Conservation (phyloP, 2,797 vertebrate genomes). For the Periophthalmus magnuspinnatus region DNA sequence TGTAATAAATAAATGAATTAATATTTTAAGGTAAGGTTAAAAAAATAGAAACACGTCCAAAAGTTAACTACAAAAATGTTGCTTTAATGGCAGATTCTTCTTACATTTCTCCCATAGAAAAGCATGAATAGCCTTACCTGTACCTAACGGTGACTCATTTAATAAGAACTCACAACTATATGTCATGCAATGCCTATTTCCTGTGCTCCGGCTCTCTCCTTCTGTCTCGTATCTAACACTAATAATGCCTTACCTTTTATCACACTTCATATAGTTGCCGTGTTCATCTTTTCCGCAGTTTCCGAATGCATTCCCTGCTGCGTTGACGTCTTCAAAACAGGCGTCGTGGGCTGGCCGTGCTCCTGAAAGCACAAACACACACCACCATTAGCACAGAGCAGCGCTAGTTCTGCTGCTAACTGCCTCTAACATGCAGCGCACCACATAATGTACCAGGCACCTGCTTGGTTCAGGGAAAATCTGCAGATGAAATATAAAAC, state of each 20-base stretch:
- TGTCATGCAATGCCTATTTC: not conserved
- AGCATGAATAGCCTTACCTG: not conserved
- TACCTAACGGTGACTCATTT: not conserved
- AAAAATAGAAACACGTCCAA: too few relatives aligned
- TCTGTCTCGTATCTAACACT: not conserved
- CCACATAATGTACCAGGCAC: slow-evolving; percentile 2
- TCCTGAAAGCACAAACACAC: slow-evolving; percentile 68
- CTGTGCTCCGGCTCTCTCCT: too few relatives aligned
- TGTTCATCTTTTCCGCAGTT: slow-evolving; percentile 88
- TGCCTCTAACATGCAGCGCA: not conserved
- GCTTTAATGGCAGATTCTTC: not conserved
- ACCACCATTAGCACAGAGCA: slow-evolving; percentile 16
- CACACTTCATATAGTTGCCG: slow-evolving; percentile 84
- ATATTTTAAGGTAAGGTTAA: too few relatives aligned
- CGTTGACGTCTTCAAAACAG: slow-evolving; percentile 91
- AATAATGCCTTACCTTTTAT: slow-evolving; percentile 76
- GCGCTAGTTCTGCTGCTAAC: not conserved
- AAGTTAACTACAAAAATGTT: not conserved
- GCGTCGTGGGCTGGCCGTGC: slow-evolving; percentile 86
- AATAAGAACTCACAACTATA: not conserved
- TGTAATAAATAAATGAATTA: too few relatives aligned
- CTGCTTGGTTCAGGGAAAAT: slow-evolving; percentile 2
- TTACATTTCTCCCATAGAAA: not conserved
- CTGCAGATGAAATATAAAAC: not conserved
- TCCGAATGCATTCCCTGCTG: slow-evolving; percentile 86